Conservation (phyloP, 2,113 vertebrate genomes). For the Picathartes gymnocephalus region DNA sequence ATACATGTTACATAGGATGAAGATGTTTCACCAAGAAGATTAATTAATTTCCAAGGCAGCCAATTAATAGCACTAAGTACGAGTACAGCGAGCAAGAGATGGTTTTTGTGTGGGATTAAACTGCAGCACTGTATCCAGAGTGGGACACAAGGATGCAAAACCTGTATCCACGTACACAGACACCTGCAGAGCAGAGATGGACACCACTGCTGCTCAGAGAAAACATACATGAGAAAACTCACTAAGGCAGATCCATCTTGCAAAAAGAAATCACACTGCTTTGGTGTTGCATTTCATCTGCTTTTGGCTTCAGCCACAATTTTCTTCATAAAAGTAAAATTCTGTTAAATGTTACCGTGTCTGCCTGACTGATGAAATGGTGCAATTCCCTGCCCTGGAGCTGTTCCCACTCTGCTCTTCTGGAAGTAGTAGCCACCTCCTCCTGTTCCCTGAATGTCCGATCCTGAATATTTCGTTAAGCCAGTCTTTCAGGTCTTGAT, state of each 20-base stretch:
- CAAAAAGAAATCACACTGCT: background rate
- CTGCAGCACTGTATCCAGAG: fast-evolving
- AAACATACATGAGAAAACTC: background rate
- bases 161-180: background rate
- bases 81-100: background rate
- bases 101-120: background rate
- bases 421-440: background rate
- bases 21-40: slow-evolving; percentile 2
- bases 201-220: background rate
- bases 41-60: background rate
- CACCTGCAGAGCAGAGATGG: background rate
- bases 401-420: background rate
- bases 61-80: background rate
- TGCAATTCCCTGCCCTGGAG: background rate
- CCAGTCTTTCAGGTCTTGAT: background rate
- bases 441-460: background rate
- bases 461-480: background rate
- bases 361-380: background rate
- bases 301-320: background rate
- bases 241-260: background rate
- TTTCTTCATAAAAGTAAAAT: background rate
- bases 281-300: background rate
- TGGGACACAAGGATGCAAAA: background rate
- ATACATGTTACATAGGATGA: background rate
- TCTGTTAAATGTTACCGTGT: background rate